phyloP scores from a whole-genome alignment of 1,140 invertebrate species.

The Papilio glaucus region DNA sequence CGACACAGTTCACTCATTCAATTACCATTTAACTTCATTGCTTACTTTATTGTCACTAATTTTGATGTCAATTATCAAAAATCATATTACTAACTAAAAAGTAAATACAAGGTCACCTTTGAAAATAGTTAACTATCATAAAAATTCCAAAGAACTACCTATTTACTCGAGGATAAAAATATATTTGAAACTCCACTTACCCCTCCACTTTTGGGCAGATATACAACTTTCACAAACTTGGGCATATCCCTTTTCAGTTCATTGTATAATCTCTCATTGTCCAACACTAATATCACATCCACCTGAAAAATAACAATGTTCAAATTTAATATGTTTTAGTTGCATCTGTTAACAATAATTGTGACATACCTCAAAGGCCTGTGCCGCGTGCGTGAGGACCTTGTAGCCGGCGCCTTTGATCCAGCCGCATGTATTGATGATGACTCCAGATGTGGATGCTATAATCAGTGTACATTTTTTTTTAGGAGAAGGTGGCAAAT shows the following conservation, averaged over 20 bases:
- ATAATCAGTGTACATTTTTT: slow-evolving; percentile 62
- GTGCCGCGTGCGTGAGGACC: slow-evolving; percentile 92
- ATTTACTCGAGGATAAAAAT: no score
- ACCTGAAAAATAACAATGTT: slow-evolving; percentile 55
- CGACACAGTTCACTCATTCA: no score
- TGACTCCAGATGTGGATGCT: slow-evolving; percentile 95
- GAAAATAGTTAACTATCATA: no score
- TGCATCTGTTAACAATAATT: neutral
- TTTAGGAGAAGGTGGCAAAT: no score
- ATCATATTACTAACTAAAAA: no score
- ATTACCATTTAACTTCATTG: no score
- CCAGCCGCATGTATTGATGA: slow-evolving; percentile 99
- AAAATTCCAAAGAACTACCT: no score
- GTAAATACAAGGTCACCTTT: no score
- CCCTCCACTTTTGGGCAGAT: slow-evolving; percentile 98
- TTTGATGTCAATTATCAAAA: no score
- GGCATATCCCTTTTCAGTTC: slow-evolving; percentile 97
- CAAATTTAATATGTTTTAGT: no score
- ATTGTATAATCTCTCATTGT: slow-evolving; percentile 98
- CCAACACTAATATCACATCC: slow-evolving; percentile 97
- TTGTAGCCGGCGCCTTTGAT: slow-evolving; percentile 95
- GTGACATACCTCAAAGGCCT: slow-evolving; percentile 93
- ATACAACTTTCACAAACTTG: slow-evolving; percentile 95
- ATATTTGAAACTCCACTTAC: slow-evolving; percentile 83
- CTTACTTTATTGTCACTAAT: no score